These are phyloP conservation scores for Chloromyia formosa DNA, from an alignment of 2,888 invertebrate genomes.

Conservation along the genomic window DNA sequence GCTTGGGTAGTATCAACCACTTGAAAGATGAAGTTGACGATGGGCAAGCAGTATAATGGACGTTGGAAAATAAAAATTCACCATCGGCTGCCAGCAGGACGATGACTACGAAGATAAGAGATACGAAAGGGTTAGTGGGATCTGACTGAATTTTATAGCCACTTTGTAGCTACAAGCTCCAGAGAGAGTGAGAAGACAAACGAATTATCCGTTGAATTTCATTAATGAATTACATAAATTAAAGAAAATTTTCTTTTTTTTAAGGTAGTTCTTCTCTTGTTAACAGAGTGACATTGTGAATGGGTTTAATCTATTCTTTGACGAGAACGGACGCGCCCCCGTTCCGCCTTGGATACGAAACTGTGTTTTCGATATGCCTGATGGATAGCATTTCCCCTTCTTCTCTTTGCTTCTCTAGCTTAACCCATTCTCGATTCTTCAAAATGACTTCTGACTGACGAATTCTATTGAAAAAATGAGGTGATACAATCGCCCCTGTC, in stretches of 20 bases:
- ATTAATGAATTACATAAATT: constrained; percentile 51
- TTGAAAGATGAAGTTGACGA: constrained; percentile 10
- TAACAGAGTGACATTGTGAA: not conserved
- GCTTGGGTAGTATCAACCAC: constrained; percentile 29
- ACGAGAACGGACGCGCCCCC: no score
- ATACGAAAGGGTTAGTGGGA: no score
- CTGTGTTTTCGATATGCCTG: not conserved
- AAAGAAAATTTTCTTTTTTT: constrained; percentile 46
- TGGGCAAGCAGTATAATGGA: not conserved
- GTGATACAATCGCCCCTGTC: no score
- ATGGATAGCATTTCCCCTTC: not conserved
- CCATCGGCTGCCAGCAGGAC: no score
- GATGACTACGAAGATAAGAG: no score
- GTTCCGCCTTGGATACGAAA: not conserved
- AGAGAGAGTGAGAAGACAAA: not conserved
- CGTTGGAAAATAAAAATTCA: no score
- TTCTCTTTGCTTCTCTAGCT: no score
- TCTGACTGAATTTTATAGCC: not conserved
- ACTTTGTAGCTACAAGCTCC: not conserved
- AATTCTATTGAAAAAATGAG: no score
- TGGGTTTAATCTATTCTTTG: not conserved
- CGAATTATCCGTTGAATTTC: constrained; percentile 50
- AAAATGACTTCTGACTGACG: no score
- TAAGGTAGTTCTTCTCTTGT: no score
- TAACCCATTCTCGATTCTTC: no score